Percentiles rank a stretch among this genome's conserved stretches.
phyloP scores from a whole-genome alignment of 2,113 vertebrate species.

The Callopanchax toddi region DNA sequence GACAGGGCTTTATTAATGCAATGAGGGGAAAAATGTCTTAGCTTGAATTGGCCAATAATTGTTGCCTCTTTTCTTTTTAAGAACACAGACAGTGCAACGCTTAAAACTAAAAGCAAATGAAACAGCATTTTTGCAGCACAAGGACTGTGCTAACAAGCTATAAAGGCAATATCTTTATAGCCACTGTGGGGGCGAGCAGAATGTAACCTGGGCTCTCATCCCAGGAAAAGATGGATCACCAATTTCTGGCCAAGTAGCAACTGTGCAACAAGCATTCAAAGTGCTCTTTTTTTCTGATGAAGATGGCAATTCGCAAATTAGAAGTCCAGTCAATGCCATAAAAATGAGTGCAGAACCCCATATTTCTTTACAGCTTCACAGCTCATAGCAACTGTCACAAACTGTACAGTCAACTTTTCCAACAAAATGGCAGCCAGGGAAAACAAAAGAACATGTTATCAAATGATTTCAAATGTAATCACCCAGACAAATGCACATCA shows the following conservation, averaged over 20 bases:
- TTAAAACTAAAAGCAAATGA: conserved; percentile 46
- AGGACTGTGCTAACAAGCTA: conserved; percentile 29
- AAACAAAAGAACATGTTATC: neutral
- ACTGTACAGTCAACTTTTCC: conserved; percentile 4
- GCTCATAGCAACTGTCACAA: conserved; percentile 24
- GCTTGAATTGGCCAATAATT: conserved; percentile 23
- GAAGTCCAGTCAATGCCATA: conserved; percentile 47
- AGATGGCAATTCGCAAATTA: conserved; percentile 48
- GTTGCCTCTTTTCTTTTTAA: conserved; percentile 22
- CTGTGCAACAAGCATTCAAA: conserved; percentile 60
- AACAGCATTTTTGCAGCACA: conserved; percentile 49
- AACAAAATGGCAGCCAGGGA: conserved; percentile 1
- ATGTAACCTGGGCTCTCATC: conserved; percentile 65
- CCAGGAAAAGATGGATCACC: conserved; percentile 72
- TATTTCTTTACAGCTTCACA: conserved; percentile 23
- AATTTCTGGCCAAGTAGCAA: conserved; percentile 52
- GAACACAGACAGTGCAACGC: conserved; percentile 21
- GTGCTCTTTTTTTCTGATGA: conserved; percentile 32
- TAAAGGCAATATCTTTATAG: conserved; percentile 67
- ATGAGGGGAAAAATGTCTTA: conserved; percentile 3
- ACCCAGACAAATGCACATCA: neutral
- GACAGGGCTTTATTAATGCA: conserved; percentile 26
- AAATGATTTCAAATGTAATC: conserved; percentile 2
- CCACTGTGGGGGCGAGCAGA: conserved; percentile 46
- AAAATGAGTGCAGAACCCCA: conserved; percentile 40